These are phyloP conservation scores for Anguilla marmorata DNA, from an alignment of 2,797 vertebrate genomes.

Conservation along the genomic window DNA sequence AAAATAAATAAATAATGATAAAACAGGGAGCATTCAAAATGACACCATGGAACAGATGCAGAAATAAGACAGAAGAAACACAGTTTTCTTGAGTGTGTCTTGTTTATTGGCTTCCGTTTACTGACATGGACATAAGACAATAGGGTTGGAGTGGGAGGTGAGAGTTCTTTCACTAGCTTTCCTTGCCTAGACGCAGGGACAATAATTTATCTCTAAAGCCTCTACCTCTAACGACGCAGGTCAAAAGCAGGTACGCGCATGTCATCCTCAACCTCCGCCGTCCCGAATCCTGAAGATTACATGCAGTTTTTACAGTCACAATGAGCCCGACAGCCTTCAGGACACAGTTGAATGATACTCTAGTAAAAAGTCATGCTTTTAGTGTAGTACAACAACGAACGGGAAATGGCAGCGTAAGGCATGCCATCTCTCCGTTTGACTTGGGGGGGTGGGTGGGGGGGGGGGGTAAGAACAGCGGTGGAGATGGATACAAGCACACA, in stretches of 20 bases:
- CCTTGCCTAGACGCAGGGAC: neutral
- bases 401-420: neutral
- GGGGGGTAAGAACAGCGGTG: neutral
- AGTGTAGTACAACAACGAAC: neutral
- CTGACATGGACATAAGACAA: constrained; percentile 15
- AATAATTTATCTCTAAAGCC: neutral
- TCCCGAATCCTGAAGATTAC: neutral
- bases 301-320: constrained; percentile 1
- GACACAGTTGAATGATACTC: neutral
- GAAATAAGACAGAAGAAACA: neutral
- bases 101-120: constrained; percentile 13
- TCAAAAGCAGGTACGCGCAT: neutral
- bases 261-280: neutral
- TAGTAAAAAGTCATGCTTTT: constrained; percentile 18
- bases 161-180: neutral
- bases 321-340: neutral
- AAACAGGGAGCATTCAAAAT: neutral
- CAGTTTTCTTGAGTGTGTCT: no score
- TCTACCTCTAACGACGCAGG: neutral
- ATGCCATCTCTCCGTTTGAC: neutral
- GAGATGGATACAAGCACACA: neutral
- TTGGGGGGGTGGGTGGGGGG: neutral
- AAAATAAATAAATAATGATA: no score
- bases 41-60: neutral
- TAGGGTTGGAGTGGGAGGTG: neutral